Percentiles rank a stretch among this genome's conserved stretches.
phyloP scores from a whole-genome alignment of 2,888 invertebrate species.

The Drosophila mayaguana region DNA sequence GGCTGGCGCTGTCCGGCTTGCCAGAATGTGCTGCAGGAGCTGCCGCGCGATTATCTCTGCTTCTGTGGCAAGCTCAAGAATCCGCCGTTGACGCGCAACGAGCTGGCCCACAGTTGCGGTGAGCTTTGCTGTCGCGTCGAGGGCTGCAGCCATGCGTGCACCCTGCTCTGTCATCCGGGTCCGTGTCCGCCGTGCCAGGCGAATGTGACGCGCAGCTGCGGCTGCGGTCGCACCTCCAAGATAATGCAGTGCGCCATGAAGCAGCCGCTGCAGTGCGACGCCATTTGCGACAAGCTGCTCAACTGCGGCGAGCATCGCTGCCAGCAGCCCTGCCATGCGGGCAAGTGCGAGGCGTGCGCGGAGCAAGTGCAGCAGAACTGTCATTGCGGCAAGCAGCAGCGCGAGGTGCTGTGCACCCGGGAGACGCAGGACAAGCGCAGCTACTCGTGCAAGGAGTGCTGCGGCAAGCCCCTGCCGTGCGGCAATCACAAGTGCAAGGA shows the following conservation, averaged over 20 bases:
- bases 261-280: constrained; percentile 90
- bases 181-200: constrained; percentile 96
- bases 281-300: constrained; percentile 90
- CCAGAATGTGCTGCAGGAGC: constrained; percentile 90
- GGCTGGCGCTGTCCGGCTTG: constrained; percentile 99
- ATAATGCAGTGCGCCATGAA: constrained; percentile 91
- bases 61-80: constrained; percentile 94
- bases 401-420: constrained; percentile 88
- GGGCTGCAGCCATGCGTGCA: constrained; percentile 89
- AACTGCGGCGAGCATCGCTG: constrained; percentile 93
- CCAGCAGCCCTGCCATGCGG: constrained; percentile 90
- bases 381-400: constrained; percentile 88
- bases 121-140: constrained; percentile 90
- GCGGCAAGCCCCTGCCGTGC: constrained; percentile 88
- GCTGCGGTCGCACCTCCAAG: constrained; percentile 90
- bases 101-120: constrained; percentile 96
- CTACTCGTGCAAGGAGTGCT: constrained; percentile 88
- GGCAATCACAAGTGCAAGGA: constrained; percentile 90
- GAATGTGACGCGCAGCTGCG: constrained; percentile 90
- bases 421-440: constrained; percentile 85
- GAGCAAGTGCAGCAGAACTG: constrained; percentile 90
- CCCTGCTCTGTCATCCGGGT: constrained; percentile 95
- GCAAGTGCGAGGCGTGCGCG: constrained; percentile 90
- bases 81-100: constrained; percentile 91
- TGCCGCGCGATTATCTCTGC: constrained; percentile 94